Evolutionary conservation across 1,140 invertebrate genomes (phyloP).

Genomic region (Aphidius gifuensis): DNA sequence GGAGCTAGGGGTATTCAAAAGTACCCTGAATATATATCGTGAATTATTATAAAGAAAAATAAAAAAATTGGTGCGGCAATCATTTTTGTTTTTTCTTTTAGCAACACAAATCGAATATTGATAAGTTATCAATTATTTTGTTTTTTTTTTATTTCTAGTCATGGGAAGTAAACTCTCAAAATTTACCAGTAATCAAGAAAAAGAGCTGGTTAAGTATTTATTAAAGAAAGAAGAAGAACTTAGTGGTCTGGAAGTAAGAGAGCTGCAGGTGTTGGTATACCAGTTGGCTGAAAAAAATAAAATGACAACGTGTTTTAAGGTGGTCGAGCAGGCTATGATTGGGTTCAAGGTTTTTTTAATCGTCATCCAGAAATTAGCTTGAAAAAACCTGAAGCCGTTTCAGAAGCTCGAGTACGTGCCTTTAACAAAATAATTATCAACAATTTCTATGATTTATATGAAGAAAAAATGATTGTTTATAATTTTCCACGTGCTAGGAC

Average conservation of each 20-base stretch:
- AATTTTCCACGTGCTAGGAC: slow-evolving; percentile 15
- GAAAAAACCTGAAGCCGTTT: slow-evolving; percentile 6
- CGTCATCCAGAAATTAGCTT: slow-evolving; percentile 18
- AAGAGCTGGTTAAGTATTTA: slow-evolving; percentile 28
- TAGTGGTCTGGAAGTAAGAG: slow-evolving; percentile 29
- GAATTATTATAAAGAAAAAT: too few species aligned
- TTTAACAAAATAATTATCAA: slow-evolving; percentile 19
- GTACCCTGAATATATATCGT: too few species aligned
- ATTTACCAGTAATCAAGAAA: slow-evolving; percentile 16
- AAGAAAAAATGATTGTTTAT: not conserved
- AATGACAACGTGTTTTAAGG: slow-evolving; percentile 26
- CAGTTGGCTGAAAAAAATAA: slow-evolving; percentile 34
- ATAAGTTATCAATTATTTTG: too few species aligned
- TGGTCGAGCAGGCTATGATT: slow-evolving; percentile 30
- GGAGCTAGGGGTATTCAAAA: too few species aligned
- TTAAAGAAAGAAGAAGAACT: slow-evolving; percentile 28
- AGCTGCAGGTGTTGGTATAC: slow-evolving; percentile 30
- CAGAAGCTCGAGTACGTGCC: slow-evolving; percentile 11
- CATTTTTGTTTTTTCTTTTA: too few species aligned
- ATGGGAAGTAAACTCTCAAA: too few species aligned
- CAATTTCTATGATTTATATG: slow-evolving; percentile 18
- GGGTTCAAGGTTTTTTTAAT: slow-evolving; percentile 27
- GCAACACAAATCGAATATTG: too few species aligned
- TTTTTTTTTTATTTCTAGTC: too few species aligned
- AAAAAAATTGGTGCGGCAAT: too few species aligned